A percentile compares a stretch with the other conserved stretches of the same genome.
Conservation (phyloP, 2,113 vertebrate genomes). For the Reinhardtius hippoglossoides region DNA sequence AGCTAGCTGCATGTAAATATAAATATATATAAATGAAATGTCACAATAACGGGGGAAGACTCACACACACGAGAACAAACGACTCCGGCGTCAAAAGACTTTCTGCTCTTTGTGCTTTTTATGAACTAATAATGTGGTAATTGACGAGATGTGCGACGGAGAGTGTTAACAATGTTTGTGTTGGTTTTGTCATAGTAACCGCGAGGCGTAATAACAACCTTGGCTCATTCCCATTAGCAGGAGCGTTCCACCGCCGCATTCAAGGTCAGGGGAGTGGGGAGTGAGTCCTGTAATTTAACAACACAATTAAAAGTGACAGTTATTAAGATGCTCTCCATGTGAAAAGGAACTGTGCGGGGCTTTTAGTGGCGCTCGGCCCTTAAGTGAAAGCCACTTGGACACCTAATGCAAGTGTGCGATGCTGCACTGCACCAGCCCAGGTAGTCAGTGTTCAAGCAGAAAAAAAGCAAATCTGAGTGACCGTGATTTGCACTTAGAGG, state of each 20-base stretch:
- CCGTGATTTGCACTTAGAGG: slow-evolving; percentile 63
- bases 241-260: neutral
- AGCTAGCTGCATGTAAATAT: slow-evolving; percentile 66
- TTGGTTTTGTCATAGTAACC: neutral
- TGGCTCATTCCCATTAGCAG: neutral
- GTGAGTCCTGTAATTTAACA: slow-evolving; percentile 14
- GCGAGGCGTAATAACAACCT: neutral
- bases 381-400: slow-evolving; percentile 30
- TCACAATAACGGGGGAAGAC: slow-evolving; percentile 23
- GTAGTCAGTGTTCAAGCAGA: slow-evolving; percentile 52
- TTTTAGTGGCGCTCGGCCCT: slow-evolving; percentile 45
- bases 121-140: neutral
- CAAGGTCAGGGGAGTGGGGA: neutral
- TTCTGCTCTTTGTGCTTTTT: neutral
- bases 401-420: slow-evolving; percentile 44
- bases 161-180: neutral
- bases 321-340: slow-evolving; percentile 16
- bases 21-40: slow-evolving; percentile 73
- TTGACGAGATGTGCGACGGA: neutral
- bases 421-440: slow-evolving; percentile 38
- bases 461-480: slow-evolving; percentile 57
- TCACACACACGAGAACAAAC: slow-evolving; percentile 6
- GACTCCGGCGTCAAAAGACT: too few species aligned
- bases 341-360: slow-evolving; percentile 3
- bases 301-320: slow-evolving; percentile 28